These are phyloP conservation scores for Pomacea canaliculata DNA, from an alignment of 2,888 invertebrate genomes.

Conservation along the genomic window DNA sequence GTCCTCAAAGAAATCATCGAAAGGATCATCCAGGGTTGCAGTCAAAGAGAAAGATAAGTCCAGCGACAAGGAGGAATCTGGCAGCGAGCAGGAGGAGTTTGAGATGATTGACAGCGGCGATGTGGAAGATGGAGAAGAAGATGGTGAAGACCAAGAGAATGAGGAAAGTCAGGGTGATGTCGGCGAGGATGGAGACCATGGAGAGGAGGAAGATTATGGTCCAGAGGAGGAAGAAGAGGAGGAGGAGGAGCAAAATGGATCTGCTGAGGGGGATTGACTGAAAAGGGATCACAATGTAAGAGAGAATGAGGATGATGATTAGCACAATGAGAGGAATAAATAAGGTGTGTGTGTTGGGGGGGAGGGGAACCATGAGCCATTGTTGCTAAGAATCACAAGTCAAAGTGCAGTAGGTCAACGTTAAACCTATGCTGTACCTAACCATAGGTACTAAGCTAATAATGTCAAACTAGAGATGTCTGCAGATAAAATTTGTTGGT, in stretches of 20 bases:
- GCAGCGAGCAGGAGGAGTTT: conserved; percentile 34
- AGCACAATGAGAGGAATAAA: conserved; percentile 6
- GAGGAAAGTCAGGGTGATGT: conserved; percentile 1
- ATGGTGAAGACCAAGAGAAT: conserved; percentile 15
- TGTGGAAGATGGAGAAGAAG: conserved; percentile 33
- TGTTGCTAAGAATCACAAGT: too few species aligned
- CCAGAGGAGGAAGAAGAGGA: conserved; percentile 5
- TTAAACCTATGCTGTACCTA: too few species aligned
- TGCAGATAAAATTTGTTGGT: too few species aligned
- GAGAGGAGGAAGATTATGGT: conserved; percentile 13
- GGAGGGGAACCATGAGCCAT: neutral
- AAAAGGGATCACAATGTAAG: conserved; percentile 8
- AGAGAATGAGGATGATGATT: conserved; percentile 15
- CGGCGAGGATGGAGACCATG: conserved; percentile 12
- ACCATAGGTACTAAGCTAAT: too few species aligned
- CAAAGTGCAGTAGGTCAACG: too few species aligned
- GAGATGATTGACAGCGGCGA: conserved; percentile 36
- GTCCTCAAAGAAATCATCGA: conserved; percentile 5
- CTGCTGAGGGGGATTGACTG: conserved; percentile 8
- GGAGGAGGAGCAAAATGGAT: conserved; percentile 11
- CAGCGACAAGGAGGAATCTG: conserved; percentile 37
- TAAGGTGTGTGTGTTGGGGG: neutral
- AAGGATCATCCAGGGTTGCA: neutral
- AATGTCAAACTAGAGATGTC: too few species aligned
- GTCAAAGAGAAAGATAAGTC: conserved; percentile 28